Evolutionary conservation across 2,113 vertebrate species (phyloP).

Genomic region (Phylloscopus trochilus): DNA sequence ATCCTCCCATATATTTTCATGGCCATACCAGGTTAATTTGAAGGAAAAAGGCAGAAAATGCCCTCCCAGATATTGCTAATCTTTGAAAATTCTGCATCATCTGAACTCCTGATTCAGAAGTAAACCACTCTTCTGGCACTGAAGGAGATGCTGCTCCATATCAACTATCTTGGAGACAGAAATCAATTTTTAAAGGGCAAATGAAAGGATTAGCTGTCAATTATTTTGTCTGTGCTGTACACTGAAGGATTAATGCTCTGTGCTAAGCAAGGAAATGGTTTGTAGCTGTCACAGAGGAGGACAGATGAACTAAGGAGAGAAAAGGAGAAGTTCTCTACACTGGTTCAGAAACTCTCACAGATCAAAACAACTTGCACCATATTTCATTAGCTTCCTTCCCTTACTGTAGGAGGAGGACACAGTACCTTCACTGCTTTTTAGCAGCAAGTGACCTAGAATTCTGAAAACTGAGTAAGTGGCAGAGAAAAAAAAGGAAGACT

Average conservation of each 20-base stretch:
- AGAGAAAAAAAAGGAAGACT: neutral
- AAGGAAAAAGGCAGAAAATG: neutral
- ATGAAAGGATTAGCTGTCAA: neutral
- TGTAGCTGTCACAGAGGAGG: neutral
- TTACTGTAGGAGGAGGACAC: neutral
- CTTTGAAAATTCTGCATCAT: neutral
- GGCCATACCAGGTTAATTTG: neutral
- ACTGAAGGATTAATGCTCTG: neutral
- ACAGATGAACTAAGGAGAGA: neutral
- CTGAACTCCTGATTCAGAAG: neutral
- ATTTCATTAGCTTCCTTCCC: neutral
- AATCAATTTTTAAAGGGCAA: constrained; percentile 38
- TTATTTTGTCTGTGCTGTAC: neutral
- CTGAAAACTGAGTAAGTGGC: neutral
- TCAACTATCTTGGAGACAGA: neutral
- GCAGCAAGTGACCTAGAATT: neutral
- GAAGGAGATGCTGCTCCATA: neutral
- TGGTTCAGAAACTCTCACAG: neutral
- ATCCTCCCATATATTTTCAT: neutral
- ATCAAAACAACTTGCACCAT: neutral
- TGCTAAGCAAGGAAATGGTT: neutral
- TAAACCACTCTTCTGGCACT: neutral
- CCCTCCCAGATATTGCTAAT: neutral
- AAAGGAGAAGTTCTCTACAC: neutral
- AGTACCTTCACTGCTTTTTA: neutral